Evolutionary conservation across 2,797 vertebrate species (phyloP), one percentile per base, ranked within the genome.

Genomic region (Tragopan temminckii): DNA sequence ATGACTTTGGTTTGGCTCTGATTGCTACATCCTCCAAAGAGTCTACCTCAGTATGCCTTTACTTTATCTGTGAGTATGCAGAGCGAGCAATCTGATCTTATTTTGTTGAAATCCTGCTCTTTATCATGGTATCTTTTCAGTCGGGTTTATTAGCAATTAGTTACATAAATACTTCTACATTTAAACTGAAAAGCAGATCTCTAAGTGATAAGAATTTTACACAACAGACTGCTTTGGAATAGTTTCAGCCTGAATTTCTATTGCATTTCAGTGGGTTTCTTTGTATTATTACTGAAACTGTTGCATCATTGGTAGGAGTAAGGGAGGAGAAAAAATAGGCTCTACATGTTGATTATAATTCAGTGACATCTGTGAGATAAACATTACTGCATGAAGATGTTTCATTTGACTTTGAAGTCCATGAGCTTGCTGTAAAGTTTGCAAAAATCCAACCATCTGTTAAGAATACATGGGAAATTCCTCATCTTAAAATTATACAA

Each of bases 401-500:
- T 88, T 71, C 12, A 35, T 78, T 88, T 1, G 2, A 53, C 85
- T 93, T 92, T 91, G 57, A 93, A 91, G 43, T 76, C 61, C 43
- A 50, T 53, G 35, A 91, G 25, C 71, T 81, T 68, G n/a, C 88
- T 91, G 78, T 33, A 83, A 87, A 84, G 42, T 42, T 85, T 91
- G 69, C 7, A 77, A 87, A 95, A 59, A 63, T 84, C 80, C 79
- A 45, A 63, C 95, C 59, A 85, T 82, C 50, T 89, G 19, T 43
- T 80, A 48, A 66, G 63, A 94, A 72, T 64, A 64, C 19, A 24
- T 31, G 40, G 62, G 88, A 62, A 90, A 62, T 89, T 94, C 45
- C 38, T 6, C 10, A 13, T 69, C 66, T 72, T 76, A 52, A 91
- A 85, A 25, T 69, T 85, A n/a, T 36, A 48, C 20, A 92, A n/a